Percentiles rank a stretch among this genome's conserved stretches.
Conservation (phyloP, 2,888 invertebrate genomes). For the Caenorhabditis panamensis region DNA sequence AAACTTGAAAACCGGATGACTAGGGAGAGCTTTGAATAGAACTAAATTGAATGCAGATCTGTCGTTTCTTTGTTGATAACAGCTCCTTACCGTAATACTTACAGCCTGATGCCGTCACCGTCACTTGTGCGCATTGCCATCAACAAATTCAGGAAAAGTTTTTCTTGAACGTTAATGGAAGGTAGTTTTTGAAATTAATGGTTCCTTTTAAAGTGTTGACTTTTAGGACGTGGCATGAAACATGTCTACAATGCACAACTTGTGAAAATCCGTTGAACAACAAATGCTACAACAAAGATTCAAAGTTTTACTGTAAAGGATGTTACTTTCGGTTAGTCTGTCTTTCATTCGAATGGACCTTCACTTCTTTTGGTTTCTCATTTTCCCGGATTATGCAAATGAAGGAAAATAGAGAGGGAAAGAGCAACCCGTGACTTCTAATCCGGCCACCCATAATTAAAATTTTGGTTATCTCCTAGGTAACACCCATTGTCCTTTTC, state of each 20-base stretch:
- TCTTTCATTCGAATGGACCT: not conserved
- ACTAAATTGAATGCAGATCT: constrained; percentile 41
- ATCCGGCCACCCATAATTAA: too few relatives aligned
- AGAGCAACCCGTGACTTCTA: too few relatives aligned
- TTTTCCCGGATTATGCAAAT: not conserved
- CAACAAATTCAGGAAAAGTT: constrained; percentile 56
- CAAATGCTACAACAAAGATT: constrained; percentile 73
- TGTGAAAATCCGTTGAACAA: constrained; percentile 50
- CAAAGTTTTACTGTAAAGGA: constrained; percentile 71
- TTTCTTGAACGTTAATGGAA: constrained; percentile 59
- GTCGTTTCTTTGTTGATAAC: constrained; percentile 22
- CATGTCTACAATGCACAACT: constrained; percentile 54
- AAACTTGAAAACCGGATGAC: constrained; percentile 12
- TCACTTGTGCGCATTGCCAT: constrained; percentile 56
- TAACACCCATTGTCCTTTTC: too few relatives aligned
- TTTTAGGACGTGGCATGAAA: constrained; percentile 66
- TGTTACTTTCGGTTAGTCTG: constrained; percentile 76
- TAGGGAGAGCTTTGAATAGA: constrained; percentile 50
- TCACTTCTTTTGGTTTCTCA: not conserved
- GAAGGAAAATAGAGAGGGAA: not conserved
- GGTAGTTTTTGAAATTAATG: constrained; percentile 27
- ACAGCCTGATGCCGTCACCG: constrained; percentile 31
- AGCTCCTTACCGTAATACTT: not conserved
- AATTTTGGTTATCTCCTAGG: too few relatives aligned
- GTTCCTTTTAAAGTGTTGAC: not conserved